These are phyloP conservation scores for Montipora capricornis DNA, from an alignment of 64 coral and sea anemone genomes.

Conservation along the genomic window DNA sequence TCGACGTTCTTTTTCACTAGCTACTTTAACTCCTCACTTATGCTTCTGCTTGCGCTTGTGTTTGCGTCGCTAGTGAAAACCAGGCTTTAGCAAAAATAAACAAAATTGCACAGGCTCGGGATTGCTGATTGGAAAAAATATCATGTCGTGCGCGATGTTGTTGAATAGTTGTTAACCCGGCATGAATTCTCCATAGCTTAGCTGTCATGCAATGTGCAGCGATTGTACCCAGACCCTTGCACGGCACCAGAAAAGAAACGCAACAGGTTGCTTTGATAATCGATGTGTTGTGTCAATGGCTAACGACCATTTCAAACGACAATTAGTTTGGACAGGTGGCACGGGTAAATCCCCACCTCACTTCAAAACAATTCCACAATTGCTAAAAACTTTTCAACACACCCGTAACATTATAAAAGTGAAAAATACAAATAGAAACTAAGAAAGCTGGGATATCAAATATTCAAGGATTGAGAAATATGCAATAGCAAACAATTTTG, in stretches of 20 bases:
- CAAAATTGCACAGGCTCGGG: too few species aligned
- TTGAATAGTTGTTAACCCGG: too few species aligned
- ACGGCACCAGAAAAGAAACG: not conserved
- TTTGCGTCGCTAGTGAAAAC: too few species aligned
- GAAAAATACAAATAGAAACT: not conserved
- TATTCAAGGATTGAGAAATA: not conserved
- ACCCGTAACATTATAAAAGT: not conserved
- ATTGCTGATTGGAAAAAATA: too few species aligned
- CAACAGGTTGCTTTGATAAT: not conserved
- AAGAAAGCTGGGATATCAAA: not conserved
- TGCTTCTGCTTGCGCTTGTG: too few species aligned
- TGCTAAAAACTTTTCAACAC: not conserved
- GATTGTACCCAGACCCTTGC: too few species aligned
- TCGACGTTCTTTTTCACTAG: too few species aligned
- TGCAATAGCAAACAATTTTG: not conserved
- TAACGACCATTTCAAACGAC: not conserved
- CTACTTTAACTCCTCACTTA: too few species aligned
- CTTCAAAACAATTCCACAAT: constrained; percentile 2
- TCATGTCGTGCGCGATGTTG: too few species aligned
- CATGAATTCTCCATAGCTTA: too few species aligned
- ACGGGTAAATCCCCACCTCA: constrained; percentile 5
- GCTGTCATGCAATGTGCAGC: too few species aligned
- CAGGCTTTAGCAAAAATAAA: too few species aligned
- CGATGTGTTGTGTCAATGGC: not conserved
- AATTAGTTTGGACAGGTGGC: constrained; percentile 17